Evolutionary conservation across 2,113 vertebrate species (phyloP).

Genomic region (Neodon shergylaensis): DNA sequence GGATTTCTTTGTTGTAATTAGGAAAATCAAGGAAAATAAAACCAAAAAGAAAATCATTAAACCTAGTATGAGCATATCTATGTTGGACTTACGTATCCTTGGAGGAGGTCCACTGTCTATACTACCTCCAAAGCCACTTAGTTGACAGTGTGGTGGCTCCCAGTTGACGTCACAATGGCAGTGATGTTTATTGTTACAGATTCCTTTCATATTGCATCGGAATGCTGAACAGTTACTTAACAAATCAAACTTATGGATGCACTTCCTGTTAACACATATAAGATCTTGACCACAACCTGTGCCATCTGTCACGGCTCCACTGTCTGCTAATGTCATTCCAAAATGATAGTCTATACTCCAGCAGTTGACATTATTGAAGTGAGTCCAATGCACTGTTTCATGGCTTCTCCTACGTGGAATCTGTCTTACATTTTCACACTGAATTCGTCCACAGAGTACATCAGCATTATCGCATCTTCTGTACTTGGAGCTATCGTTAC

Average conservation of each 20-base stretch:
- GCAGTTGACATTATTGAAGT: not conserved
- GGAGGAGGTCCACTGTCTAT: slow-evolving; percentile 40
- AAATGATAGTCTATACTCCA: slow-evolving; percentile 7
- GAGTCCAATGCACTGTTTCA: not conserved
- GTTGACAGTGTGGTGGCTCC: slow-evolving; percentile 65
- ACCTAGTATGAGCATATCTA: too few species aligned
- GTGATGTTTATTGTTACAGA: slow-evolving; percentile 43
- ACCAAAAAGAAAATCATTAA: not conserved
- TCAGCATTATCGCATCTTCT: slow-evolving; percentile 55
- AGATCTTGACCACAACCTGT: not conserved
- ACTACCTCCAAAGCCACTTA: slow-evolving; percentile 70
- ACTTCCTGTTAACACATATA: slow-evolving; percentile 41
- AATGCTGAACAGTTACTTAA: fast-evolving
- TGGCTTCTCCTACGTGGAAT: fast-evolving
- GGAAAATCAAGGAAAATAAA: too few species aligned
- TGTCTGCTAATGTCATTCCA: not conserved
- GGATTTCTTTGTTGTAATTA: not conserved
- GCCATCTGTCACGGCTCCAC: not conserved
- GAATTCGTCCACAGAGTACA: slow-evolving; percentile 62
- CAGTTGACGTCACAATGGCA: slow-evolving; percentile 71
- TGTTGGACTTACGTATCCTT: fast-evolving
- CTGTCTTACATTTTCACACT: not conserved
- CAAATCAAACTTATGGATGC: fast-evolving
- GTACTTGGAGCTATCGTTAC: not conserved
- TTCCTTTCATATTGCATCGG: slow-evolving; percentile 61